Evolutionary conservation across 2,113 vertebrate species (phyloP).

Genomic region (Ramphastos sulfuratus): DNA sequence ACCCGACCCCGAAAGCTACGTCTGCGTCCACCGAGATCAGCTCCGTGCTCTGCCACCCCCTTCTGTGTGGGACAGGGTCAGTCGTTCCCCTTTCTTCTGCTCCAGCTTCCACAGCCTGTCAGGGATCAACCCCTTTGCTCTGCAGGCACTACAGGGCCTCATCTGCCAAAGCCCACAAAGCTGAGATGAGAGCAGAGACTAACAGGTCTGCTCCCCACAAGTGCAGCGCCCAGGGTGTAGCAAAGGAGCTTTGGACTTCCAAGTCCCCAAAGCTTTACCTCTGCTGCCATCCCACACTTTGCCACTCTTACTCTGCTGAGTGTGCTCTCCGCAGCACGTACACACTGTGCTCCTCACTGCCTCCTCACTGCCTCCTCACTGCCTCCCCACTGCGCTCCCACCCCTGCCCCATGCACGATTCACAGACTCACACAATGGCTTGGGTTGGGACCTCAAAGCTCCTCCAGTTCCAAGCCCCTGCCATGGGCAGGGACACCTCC

Average conservation of each 20-base stretch:
- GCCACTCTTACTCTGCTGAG: not conserved
- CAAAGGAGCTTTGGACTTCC: no score
- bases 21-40: not conserved
- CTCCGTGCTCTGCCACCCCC: not conserved
- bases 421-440: no score
- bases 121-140: not conserved
- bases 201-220: not conserved
- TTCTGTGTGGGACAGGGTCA: not conserved
- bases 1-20: not conserved
- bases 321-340: not conserved
- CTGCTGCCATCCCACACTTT: not conserved
- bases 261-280: not conserved
- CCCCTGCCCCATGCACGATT: not conserved
- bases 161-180: not conserved
- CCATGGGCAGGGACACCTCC: no score
- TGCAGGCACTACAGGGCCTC: no score
- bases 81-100: not conserved
- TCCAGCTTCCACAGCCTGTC: not conserved
- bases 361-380: no score
- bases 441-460: no score
- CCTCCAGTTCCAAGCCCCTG: no score
- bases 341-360: not conserved
- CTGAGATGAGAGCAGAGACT: not conserved
- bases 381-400: not conserved
- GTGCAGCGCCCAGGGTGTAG: fast-evolving